phyloP scores from a whole-genome alignment of 1,140 invertebrate species.

The Megathymus violae region DNA sequence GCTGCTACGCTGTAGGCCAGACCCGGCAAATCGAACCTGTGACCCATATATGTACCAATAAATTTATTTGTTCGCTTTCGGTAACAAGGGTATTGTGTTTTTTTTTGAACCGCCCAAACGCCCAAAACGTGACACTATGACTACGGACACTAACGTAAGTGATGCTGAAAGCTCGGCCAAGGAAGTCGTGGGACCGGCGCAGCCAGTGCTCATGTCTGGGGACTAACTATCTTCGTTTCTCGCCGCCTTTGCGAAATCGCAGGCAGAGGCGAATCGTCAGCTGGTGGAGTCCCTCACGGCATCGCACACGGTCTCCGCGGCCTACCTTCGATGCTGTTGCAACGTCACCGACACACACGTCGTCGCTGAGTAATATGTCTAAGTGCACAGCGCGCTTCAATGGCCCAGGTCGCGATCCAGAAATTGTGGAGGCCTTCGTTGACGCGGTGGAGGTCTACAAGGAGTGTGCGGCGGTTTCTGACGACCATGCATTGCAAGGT shows the following conservation, averaged over 20 bases:
- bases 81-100: no score
- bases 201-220: background rate
- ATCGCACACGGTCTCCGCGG: background rate
- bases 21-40: no score
- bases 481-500: constrained; percentile 1
- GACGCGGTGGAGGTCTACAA: background rate
- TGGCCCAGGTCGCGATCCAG: background rate
- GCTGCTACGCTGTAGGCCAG: no score
- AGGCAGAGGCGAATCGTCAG: background rate
- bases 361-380: background rate
- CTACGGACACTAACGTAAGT: no score
- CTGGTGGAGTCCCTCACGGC: background rate
- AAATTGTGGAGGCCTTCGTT: background rate
- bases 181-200: no score
- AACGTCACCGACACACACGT: no score
- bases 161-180: no score
- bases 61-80: no score
- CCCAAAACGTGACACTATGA: no score
- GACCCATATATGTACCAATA: no score
- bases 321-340: no score
- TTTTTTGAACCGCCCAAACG: no score
- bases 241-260: background rate
- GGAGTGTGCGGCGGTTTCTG: background rate
- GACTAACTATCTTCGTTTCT: background rate
- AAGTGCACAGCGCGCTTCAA: constrained; percentile 6